Base-by-base conservation (phyloP, 2,888 invertebrate species). In the Petrolisthes manimaculis region DNA sequence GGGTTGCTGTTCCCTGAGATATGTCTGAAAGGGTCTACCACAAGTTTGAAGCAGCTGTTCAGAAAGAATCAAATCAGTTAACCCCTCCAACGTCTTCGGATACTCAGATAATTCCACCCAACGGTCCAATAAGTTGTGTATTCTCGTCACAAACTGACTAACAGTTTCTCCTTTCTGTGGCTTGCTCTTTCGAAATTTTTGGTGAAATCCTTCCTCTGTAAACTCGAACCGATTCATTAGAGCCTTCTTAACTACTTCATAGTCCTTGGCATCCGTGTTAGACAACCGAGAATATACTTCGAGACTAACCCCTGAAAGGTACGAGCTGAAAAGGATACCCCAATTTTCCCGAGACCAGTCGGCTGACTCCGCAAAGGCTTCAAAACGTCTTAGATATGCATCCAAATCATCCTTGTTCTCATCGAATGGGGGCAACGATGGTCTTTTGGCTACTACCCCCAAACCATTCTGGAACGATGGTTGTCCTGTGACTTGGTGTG, bases 201-300 rank as follows among this genome's bases (percentile, higher is more conserved):
- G 1, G 9, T 54, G 3, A n/a, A 79, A 79, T 9, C 79, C 79
- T n/a, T 79, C 79, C 21, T 79, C 79, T 14, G 61, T 9, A n/a
- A 53, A 54, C 51, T 79, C 55, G n/a, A 79, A 79, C 79, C 55
- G 24, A 21, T 53, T 55, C 79, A 79, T 79, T n/a, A 79, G 55
- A 8, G 79, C 79, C 18, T 79, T 18, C 21, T 79, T 79, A 4
- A 79, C 79, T 21, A 14, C 54, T 5, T 79, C 54, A 61, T 81
- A 61, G 9, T 81, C 61, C 6, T 61, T n/a, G 3, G 79, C 79
- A 9, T 79, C 79, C 18, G 53, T 21, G 21, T 55, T 12, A n/a
- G n/a, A 54, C 61, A 67, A 81, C 51, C 81, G 24, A 14, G 67
- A 61, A 18, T 67, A 81, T 12, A 54, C 55, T 3, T 81, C 81